Conservation (phyloP, 1,140 invertebrate genomes). For the Potamilus streckersoni region DNA sequence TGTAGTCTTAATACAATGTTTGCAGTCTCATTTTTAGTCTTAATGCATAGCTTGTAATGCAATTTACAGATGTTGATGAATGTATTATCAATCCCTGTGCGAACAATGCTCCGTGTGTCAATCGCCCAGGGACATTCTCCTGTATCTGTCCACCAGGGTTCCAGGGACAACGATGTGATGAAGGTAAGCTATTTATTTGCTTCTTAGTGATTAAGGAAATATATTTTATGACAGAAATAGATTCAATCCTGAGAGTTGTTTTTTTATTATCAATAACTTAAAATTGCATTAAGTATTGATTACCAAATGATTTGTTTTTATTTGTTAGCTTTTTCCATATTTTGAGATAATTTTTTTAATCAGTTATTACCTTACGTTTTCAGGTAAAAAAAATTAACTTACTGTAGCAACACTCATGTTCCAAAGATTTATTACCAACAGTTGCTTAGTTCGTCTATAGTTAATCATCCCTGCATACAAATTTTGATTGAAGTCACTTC, state of each 20-base stretch:
- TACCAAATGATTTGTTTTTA: not conserved
- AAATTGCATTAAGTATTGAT: not conserved
- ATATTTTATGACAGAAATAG: not conserved
- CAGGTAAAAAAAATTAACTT: too few relatives aligned
- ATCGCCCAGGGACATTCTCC: constrained; percentile 47
- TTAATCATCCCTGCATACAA: too few relatives aligned
- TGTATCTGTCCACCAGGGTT: constrained; percentile 80
- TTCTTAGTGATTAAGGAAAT: not conserved
- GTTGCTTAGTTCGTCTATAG: too few relatives aligned
- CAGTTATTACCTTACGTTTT: too few relatives aligned
- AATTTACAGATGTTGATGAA: constrained; percentile 37
- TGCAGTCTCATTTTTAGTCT: not conserved
- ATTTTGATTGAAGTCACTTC: too few relatives aligned
- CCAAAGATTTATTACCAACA: too few relatives aligned
- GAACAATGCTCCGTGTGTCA: constrained; percentile 51
- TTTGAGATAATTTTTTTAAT: not conserved
- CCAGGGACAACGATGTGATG: constrained; percentile 91
- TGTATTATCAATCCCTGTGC: constrained; percentile 45
- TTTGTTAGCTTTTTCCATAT: not conserved
- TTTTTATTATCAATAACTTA: too few relatives aligned
- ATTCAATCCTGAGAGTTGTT: too few relatives aligned
- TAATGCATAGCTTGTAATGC: too few relatives aligned
- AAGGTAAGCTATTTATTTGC: constrained; percentile 67
- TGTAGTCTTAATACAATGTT: not conserved
- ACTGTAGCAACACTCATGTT: too few relatives aligned